Base-by-base conservation (phyloP, 1,140 invertebrate species). In the Heliothis virescens region DNA sequence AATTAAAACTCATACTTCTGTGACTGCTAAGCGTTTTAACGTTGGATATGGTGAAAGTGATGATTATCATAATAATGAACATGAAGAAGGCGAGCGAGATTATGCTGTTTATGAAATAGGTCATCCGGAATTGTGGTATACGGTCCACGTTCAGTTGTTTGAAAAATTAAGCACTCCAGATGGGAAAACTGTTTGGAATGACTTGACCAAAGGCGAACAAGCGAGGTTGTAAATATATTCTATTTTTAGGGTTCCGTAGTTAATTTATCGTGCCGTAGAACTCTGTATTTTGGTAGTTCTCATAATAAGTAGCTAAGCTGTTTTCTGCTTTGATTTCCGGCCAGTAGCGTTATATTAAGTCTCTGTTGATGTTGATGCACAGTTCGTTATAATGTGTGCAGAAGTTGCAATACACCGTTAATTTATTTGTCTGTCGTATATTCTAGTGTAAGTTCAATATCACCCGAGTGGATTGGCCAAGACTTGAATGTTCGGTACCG, bases 111-210 rank as follows among this genome's bases (percentile, higher is more conserved):
- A 92, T 82, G 86, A 92, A 85, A 90, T 94, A 52, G 86, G 86
- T n/a, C 83, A 87, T 41, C 89, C 92, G 7, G 81, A 87, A 29
- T 60, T 93, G 57, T 92, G 85, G 86, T 87, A 87, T 34, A 87
- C 79, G 3, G 85, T 87, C 1, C 63, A 89, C 62, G 82, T 92
- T 52, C 89, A 94, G 48, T 78, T 94, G 1, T 93, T 89, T 76
- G 91, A 92, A 82, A 94, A 94, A 82, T 55, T 89, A 16, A 90
- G 75, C 71, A 88, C 87, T 16, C 77, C 86, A 5, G 89, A 92
- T 41, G 91, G 92, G 29, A 91, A 90, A 80, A 88, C 86, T 63
- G 71, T 92, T 41, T 94, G 92, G 92, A 92, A 92, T 79, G 92
- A 94, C 75, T 74, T 93, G 13, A 93, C 91, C 5, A 90, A 91